phyloP scores from a whole-genome alignment of 2,888 invertebrate genomes.

The Hyposoter dolosus region DNA sequence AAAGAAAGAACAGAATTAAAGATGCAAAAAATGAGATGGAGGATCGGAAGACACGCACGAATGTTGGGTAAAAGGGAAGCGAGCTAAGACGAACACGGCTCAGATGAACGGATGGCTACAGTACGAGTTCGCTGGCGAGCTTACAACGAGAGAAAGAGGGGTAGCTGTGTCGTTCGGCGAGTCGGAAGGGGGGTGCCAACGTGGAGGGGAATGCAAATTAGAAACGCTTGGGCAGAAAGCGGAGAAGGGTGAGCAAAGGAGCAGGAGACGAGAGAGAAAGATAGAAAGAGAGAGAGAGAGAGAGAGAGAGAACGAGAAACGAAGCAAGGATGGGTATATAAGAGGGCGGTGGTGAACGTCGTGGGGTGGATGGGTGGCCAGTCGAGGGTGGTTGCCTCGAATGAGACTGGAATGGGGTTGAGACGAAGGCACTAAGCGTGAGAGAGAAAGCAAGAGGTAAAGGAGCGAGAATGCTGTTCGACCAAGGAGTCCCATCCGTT shows the following conservation, averaged over 20 bases:
- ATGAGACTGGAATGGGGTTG: slow-evolving; percentile 57
- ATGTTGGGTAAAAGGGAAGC: slow-evolving; percentile 47
- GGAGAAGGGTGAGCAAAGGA: slow-evolving; percentile 68
- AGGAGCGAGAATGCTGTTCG: slow-evolving; percentile 63
- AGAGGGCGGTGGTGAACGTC: slow-evolving; percentile 65
- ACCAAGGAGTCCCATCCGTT: slow-evolving; percentile 81
- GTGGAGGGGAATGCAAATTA: slow-evolving; percentile 85
- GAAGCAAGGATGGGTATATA: slow-evolving; percentile 59
- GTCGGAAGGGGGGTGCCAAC: slow-evolving; percentile 77
- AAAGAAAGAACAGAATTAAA: slow-evolving; percentile 38
- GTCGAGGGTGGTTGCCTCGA: slow-evolving; percentile 64
- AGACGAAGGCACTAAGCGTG: slow-evolving; percentile 36
- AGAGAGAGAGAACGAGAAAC: slow-evolving; percentile 64
- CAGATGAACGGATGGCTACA: slow-evolving; percentile 68
- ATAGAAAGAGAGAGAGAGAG: slow-evolving; percentile 70
- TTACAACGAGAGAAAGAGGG: slow-evolving; percentile 56
- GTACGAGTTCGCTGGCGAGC: slow-evolving; percentile 56
- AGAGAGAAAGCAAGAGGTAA: slow-evolving; percentile 57
- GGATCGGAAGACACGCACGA: slow-evolving; percentile 51
- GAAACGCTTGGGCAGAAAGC: slow-evolving; percentile 83
- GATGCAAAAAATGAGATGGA: slow-evolving; percentile 58
- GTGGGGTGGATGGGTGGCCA: slow-evolving; percentile 65
- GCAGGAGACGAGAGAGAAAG: slow-evolving; percentile 60
- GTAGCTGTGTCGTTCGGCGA: slow-evolving; percentile 62
- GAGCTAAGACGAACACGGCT: slow-evolving; percentile 56